These are phyloP conservation scores for Kryptolebias ocellatus DNA, from an alignment of 2,797 vertebrate genomes.

Conservation along the genomic window DNA sequence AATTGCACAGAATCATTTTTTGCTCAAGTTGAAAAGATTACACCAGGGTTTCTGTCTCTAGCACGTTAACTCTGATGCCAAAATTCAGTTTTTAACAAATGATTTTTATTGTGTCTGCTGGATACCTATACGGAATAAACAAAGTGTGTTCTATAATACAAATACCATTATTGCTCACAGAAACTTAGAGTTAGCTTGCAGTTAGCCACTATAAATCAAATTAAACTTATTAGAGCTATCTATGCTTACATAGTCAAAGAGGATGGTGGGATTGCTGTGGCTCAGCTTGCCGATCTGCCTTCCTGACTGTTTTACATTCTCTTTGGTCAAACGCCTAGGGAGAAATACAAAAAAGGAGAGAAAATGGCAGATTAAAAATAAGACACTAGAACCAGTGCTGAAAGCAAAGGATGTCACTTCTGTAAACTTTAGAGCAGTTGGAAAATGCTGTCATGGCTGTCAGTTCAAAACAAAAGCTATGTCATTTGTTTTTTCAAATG, in stretches of 20 bases:
- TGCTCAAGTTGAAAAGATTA: neutral
- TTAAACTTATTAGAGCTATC: constrained; percentile 16
- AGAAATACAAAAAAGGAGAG: constrained; percentile 4
- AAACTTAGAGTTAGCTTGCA: constrained; percentile 3
- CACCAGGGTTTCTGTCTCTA: neutral
- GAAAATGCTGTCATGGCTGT: too few relatives aligned
- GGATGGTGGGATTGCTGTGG: constrained; percentile 97
- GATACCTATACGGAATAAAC: neutral
- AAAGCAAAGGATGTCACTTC: constrained; percentile 30
- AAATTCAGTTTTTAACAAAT: neutral
- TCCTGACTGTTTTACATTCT: constrained; percentile 97
- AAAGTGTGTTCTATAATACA: neutral
- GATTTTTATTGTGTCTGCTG: too few relatives aligned
- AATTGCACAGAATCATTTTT: neutral
- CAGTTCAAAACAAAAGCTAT: too few relatives aligned
- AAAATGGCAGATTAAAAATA: constrained; percentile 32
- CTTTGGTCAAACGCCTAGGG: constrained; percentile 93
- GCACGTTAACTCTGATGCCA: neutral
- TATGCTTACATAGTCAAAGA: constrained; percentile 94
- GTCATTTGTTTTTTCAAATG: too few relatives aligned
- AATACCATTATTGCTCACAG: neutral
- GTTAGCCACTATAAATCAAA: constrained; percentile 4
- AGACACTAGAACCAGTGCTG: constrained; percentile 6
- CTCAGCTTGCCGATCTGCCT: constrained; percentile 96
- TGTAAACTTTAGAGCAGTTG: neutral